Evolutionary conservation across 2,797 vertebrate species (phyloP).

Genomic region (Tragelaphus eurycerus): DNA sequence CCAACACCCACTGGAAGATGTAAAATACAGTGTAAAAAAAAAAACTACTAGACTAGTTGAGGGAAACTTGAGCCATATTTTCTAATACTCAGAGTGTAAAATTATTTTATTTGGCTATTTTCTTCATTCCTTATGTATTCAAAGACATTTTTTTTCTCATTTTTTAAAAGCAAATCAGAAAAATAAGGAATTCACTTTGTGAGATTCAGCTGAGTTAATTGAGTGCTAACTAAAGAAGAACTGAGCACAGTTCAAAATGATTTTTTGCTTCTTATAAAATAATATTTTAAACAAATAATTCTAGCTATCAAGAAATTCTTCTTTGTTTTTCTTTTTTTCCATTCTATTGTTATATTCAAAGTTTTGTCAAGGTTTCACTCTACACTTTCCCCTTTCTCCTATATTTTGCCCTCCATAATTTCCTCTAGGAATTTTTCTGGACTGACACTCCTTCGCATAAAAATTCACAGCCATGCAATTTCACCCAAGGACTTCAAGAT

Average conservation of each 20-base stretch:
- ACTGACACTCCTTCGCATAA: slow-evolving; percentile 71
- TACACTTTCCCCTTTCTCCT: accelerated
- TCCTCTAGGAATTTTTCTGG: slow-evolving; percentile 80
- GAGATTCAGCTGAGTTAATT: background rate
- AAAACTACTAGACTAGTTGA: background rate
- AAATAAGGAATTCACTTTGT: slow-evolving; percentile 7
- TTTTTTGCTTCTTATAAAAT: slow-evolving; percentile 34
- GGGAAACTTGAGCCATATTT: slow-evolving; percentile 52
- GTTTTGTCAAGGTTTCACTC: background rate
- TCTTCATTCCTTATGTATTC: slow-evolving; percentile 56
- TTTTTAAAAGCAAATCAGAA: slow-evolving; percentile 45
- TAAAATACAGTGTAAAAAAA: slow-evolving; percentile 35
- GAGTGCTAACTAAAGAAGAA: slow-evolving; percentile 32
- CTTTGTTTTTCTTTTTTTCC: background rate
- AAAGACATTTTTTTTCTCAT: slow-evolving; percentile 26
- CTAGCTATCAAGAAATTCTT: background rate
- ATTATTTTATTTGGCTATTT: slow-evolving; percentile 52
- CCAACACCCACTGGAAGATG: slow-evolving; percentile 23
- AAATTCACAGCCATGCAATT: slow-evolving; percentile 79
- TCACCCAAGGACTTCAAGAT: slow-evolving; percentile 79
- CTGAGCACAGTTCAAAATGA: background rate
- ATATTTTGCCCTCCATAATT: slow-evolving; percentile 66
- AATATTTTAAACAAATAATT: slow-evolving; percentile 60
- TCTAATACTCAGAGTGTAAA: background rate
- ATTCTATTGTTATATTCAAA: slow-evolving; percentile 49